Percentiles rank a stretch among this genome's conserved stretches.
phyloP scores from a whole-genome alignment of 2,113 vertebrate genomes.

The Chamaea fasciata region DNA sequence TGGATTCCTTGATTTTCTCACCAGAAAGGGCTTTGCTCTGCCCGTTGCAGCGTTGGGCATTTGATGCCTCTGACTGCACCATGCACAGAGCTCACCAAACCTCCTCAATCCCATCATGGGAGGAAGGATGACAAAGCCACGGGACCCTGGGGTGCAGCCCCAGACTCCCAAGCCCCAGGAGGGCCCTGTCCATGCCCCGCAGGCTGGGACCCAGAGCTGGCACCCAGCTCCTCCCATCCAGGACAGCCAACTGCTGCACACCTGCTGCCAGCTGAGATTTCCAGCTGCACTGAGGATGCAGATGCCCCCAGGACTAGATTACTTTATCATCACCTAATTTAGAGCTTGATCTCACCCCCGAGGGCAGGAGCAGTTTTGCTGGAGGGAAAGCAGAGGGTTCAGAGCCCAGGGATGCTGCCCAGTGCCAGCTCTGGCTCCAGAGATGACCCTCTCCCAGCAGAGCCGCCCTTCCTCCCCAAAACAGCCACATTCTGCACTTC shows the following conservation, averaged over 20 bases:
- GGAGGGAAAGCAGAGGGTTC: not conserved
- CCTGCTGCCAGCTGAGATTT: not conserved
- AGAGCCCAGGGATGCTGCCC: not conserved
- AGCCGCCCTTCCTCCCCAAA: not conserved
- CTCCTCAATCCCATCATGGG: accelerated
- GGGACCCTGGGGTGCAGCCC: not conserved
- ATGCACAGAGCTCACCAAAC: accelerated
- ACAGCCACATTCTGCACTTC: not conserved
- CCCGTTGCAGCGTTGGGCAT: not conserved
- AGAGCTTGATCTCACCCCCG: accelerated
- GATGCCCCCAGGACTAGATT: not conserved
- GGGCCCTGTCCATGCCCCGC: accelerated
- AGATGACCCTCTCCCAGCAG: not conserved
- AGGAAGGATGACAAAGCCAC: not conserved
- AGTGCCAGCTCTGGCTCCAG: not conserved
- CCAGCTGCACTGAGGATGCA: not conserved
- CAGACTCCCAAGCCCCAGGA: not conserved
- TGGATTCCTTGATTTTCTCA: not conserved
- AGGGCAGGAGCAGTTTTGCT: not conserved
- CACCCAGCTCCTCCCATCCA: not conserved
- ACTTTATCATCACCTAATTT: not conserved
- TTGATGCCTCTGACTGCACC: not conserved
- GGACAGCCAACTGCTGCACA: not conserved
- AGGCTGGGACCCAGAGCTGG: not conserved
- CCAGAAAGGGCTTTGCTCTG: not conserved